Conservation (phyloP, 2,113 vertebrate genomes). For the human (Homo sapiens) region GRCh38 chr11:10658001-10658500, state of each 20-base stretch:
- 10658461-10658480: neutral
- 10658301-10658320: neutral
- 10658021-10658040: neutral
- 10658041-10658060: neutral
- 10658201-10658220: neutral
- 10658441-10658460: neutral
- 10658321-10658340: neutral
- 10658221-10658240: neutral
- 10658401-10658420: neutral
- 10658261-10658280: neutral
- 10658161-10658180: neutral
- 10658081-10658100: neutral
- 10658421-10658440: neutral
- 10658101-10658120: neutral
- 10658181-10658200: neutral
- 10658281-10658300: neutral
- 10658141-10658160: neutral
- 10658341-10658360: slow-evolving; percentile 24
- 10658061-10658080: neutral
- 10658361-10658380: neutral
- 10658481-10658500: neutral
- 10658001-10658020: neutral
- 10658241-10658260: neutral
- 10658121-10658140: neutral
- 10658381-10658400: neutral